Base-by-base conservation (phyloP, 2,888 invertebrate genomes). In the Leucophora obtusa region DNA sequence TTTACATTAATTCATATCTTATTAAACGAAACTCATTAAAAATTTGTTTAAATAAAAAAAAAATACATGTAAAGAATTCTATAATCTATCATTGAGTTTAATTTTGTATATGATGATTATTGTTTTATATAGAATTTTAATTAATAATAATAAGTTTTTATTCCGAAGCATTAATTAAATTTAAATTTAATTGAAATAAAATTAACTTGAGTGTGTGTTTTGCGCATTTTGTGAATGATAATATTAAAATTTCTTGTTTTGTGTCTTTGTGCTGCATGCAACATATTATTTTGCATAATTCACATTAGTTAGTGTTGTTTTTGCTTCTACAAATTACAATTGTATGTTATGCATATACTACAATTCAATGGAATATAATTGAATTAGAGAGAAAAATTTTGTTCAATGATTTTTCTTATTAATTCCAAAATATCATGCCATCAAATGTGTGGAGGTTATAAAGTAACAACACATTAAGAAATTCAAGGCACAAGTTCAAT, bases 191-290 rank as follows among this genome's bases (percentile, higher is more conserved):
- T 53, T 59, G 35, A 65, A 76, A 50, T 62, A 10, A 62, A 28
- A 35, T n/a, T 18, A 6, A 17, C 21, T 7, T 50, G 50, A 18
- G 56, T 63, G 69, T 63, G 62, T 76, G 50, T 70, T 11, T 28
- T 60, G 33, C 24, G 18, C n/a, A 54, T 65, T 15, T 60, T 74
- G 71, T 72, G 77, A 78, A 78, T 78, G 77, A 78, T 78, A 72
- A 17, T 35, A 35, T 35, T 56, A 11, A 7, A 47, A 47, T 47
- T 47, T 60, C 60, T 62, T 78, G 77, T 78, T 78, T 65, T 65
- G 62, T 81, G 81, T 81, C 81, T 81, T 81, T 81, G 81, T 81
- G 81, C 81, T 81, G 81, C 81, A 81, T 81, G 81, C 81, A 81
- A 81, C 81, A 81, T 73, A 77, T 77, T 81, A 81, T 73, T 81